Conservation (phyloP, 2,888 invertebrate genomes). For the Vanessa cardui region DNA sequence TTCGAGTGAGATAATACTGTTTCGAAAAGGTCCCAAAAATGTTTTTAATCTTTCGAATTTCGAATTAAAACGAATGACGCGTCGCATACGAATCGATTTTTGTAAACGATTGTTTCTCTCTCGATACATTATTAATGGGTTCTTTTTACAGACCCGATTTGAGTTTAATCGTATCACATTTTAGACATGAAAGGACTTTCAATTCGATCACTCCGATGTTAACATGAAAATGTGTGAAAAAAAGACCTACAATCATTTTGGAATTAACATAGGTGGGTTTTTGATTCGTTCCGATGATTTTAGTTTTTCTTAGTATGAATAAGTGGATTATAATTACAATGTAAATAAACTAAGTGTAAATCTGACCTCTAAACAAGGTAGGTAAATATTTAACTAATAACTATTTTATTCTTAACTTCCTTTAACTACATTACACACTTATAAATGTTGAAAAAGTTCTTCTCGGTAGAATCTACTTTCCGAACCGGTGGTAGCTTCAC, state of each 20-base stretch:
- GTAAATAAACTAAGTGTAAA: no score
- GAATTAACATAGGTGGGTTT: background rate
- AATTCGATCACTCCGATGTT: background rate
- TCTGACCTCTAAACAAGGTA: no score
- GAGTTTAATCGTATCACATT: conserved; percentile 7
- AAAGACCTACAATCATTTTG: background rate
- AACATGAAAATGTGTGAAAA: background rate
- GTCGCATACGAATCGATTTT: conserved; percentile 39
- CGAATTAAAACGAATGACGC: conserved; percentile 48
- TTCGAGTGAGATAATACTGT: conserved; percentile 42
- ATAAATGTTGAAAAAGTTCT: no score
- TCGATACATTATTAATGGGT: conserved; percentile 40
- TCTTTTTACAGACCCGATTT: conserved; percentile 23
- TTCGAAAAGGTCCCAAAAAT: conserved; percentile 7
- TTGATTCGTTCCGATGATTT: no score
- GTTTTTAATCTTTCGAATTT: conserved; percentile 32
- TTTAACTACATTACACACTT: no score
- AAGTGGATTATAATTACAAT: no score
- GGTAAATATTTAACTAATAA: no score
- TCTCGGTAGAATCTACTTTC: no score
- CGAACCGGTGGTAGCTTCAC: no score
- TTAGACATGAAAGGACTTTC: conserved; percentile 9
- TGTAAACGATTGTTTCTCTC: conserved; percentile 34
- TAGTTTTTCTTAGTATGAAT: no score
- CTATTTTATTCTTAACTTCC: no score